These are phyloP conservation scores for Hydrolagus affinis DNA, from an alignment of 2,113 vertebrate genomes.

Conservation along the genomic window DNA sequence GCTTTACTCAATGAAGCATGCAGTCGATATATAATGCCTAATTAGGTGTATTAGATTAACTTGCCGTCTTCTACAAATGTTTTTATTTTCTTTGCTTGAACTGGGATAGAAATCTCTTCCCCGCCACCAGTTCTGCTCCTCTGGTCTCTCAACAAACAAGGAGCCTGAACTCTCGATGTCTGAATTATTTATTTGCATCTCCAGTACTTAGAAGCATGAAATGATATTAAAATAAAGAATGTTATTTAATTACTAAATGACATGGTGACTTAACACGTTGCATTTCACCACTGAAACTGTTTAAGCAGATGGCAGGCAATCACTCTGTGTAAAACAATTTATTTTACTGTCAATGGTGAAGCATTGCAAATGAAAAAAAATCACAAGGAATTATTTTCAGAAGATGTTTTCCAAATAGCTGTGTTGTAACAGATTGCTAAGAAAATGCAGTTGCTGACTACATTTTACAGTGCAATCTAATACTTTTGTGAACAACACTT, in stretches of 20 bases:
- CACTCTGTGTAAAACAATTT: background rate
- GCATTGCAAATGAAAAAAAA: background rate
- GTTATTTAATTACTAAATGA: constrained; percentile 23
- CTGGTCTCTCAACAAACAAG: background rate
- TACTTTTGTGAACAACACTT: background rate
- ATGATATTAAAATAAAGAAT: background rate
- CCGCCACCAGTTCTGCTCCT: background rate
- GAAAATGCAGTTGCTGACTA: background rate
- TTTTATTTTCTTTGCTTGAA: constrained; percentile 40
- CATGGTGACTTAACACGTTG: background rate
- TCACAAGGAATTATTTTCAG: constrained; percentile 3
- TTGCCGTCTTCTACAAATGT: constrained; percentile 46
- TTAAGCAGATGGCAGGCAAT: constrained; percentile 11
- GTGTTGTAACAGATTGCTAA: background rate
- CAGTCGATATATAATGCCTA: constrained; percentile 48
- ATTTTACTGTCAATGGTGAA: background rate
- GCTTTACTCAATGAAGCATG: constrained; percentile 45
- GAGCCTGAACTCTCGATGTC: background rate
- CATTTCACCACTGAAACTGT: background rate
- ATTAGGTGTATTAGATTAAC: constrained; percentile 51
- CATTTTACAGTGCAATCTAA: background rate
- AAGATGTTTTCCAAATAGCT: background rate
- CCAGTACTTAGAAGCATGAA: background rate
- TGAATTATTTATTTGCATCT: constrained; percentile 20
- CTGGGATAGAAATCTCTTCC: constrained; percentile 15